Percentiles rank a stretch among this genome's conserved stretches.
Conservation (phyloP, 1,140 invertebrate genomes). For the Microplitis mediator region DNA sequence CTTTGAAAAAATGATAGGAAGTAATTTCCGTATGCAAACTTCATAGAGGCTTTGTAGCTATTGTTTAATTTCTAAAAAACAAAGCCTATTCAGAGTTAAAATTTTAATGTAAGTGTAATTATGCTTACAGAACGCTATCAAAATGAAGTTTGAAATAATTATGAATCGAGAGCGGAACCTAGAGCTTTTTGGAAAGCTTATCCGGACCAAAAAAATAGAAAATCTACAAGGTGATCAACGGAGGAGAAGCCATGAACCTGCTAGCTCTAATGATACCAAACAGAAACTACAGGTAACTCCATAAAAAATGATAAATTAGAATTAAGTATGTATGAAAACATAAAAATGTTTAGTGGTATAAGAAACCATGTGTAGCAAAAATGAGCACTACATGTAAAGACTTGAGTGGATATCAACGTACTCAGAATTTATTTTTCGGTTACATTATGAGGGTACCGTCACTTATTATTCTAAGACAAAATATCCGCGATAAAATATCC, state of each 20-base stretch:
- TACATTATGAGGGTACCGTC: too few species aligned
- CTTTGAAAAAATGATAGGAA: too few species aligned
- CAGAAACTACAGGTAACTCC: slow-evolving; percentile 70
- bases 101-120: slow-evolving; percentile 7
- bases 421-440: too few species aligned
- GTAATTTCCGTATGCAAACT: too few species aligned
- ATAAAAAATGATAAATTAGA: background rate
- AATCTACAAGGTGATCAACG: slow-evolving; percentile 67
- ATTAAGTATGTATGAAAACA: background rate
- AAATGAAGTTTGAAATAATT: slow-evolving; percentile 65
- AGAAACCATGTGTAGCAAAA: too few species aligned
- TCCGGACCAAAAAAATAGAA: slow-evolving; percentile 79
- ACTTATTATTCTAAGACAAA: too few species aligned
- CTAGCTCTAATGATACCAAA: slow-evolving; percentile 63
- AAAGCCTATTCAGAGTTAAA: background rate
- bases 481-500: too few species aligned
- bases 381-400: too few species aligned
- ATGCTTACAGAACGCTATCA: slow-evolving; percentile 38
- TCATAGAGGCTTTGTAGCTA: too few species aligned
- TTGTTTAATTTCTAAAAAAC: background rate
- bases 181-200: slow-evolving; percentile 75
- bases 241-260: slow-evolving; percentile 52
- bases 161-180: slow-evolving; percentile 66
- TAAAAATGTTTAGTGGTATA: too few species aligned
- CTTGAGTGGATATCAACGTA: too few species aligned